Conservation (phyloP, 2,113 vertebrate species). For the Epinephelus cyanopodus region DNA sequence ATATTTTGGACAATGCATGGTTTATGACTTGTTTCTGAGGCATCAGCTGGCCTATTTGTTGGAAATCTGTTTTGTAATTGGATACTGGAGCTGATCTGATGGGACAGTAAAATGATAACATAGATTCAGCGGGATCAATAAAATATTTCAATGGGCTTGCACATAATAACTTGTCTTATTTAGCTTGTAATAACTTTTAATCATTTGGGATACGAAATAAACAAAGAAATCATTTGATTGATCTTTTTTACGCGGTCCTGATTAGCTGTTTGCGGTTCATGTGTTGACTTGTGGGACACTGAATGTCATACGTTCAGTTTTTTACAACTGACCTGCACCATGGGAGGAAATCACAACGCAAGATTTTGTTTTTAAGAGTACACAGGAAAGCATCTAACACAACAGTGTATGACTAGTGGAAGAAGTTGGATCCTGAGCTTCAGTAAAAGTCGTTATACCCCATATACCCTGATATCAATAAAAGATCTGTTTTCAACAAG, state of each 20-base stretch:
- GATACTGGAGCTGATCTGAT: slow-evolving; percentile 24
- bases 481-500: neutral
- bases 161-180: slow-evolving; percentile 27
- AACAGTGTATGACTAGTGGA: neutral
- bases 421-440: neutral
- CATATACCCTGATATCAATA: too few relatives aligned
- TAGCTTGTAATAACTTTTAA: slow-evolving; percentile 16
- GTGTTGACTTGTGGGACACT: slow-evolving; percentile 6
- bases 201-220: slow-evolving; percentile 18
- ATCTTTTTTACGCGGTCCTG: neutral
- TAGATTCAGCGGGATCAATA: slow-evolving; percentile 36
- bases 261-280: slow-evolving; percentile 11
- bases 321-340: neutral
- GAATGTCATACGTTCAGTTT: neutral
- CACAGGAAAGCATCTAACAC: neutral
- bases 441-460: neutral
- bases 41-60: slow-evolving; percentile 39
- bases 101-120: slow-evolving; percentile 21
- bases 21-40: slow-evolving; percentile 25
- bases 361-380: neutral
- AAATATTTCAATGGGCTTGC: neutral
- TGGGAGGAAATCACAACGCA: neutral
- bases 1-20: neutral
- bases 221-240: slow-evolving; percentile 21
- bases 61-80: slow-evolving; percentile 28